Percentiles rank a stretch among this genome's conserved stretches.
phyloP scores from a whole-genome alignment of 1,140 invertebrate genomes.

The Brachionus koreanus region DNA sequence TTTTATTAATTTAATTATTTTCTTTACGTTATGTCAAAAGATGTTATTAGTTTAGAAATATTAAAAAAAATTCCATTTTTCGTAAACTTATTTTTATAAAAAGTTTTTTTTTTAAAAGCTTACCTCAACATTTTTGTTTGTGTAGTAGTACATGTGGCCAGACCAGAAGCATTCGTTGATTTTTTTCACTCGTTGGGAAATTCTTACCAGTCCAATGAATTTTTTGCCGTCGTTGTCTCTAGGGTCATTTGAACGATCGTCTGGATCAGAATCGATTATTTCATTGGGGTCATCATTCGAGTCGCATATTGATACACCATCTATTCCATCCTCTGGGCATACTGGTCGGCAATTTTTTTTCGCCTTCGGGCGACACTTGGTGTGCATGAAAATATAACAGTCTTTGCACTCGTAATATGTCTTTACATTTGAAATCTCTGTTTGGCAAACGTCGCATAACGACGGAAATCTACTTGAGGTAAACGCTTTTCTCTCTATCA shows the following conservation, averaged over 20 bases:
- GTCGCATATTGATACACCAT: not conserved
- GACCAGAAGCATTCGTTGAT: conserved; percentile 35
- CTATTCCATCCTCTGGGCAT: not conserved
- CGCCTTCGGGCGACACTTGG: conserved; percentile 1
- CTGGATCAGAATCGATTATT: not conserved
- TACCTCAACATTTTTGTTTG: conserved; percentile 40
- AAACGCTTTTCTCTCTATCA: conserved; percentile 15
- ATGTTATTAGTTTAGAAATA: too few species aligned
- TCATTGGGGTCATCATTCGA: not conserved
- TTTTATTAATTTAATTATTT: too few species aligned
- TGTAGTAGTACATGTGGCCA: conserved; percentile 30
- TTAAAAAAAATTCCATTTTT: not conserved
- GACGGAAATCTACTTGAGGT: not conserved
- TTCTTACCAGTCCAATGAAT: not conserved
- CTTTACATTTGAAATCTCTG: not conserved
- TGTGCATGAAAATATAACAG: conserved; percentile 14
- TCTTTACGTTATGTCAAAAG: too few species aligned
- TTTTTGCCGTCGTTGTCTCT: not conserved
- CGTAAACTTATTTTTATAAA: too few species aligned
- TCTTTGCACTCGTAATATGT: conserved; percentile 25
- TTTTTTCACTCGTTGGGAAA: conserved; percentile 41
- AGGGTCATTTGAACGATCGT: not conserved
- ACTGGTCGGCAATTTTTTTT: conserved; percentile 34
- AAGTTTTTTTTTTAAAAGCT: not conserved
- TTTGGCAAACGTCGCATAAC: not conserved